phyloP scores from a whole-genome alignment of 2,113 vertebrate genomes.

The Gymnorhina tibicen region DNA sequence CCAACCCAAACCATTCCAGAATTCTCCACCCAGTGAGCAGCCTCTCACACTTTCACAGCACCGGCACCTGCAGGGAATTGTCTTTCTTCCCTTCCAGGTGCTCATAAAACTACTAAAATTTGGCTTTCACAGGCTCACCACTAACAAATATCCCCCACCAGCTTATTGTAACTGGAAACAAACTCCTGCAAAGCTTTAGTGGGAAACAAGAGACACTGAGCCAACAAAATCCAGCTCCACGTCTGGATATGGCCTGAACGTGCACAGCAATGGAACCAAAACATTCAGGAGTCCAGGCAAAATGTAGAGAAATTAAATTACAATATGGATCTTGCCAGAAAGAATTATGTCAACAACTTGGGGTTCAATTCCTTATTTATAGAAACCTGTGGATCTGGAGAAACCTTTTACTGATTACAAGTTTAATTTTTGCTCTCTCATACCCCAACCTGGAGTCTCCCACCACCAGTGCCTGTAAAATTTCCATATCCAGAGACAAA shows the following conservation, averaged over 20 bases:
- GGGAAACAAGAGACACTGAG: background rate
- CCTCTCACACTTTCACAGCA: background rate
- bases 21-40: background rate
- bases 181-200: background rate
- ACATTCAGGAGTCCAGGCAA: background rate
- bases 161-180: background rate
- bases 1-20: background rate
- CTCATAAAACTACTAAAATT: background rate
- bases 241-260: background rate
- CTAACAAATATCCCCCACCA: background rate
- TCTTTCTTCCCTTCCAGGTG: background rate
- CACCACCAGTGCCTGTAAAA: background rate
- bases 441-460: background rate
- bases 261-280: background rate
- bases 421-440: background rate
- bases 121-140: background rate
- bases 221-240: background rate
- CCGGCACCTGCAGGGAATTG: accelerated
- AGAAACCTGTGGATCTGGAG: background rate
- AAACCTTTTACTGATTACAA: background rate
- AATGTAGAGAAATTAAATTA: background rate
- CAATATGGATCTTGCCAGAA: background rate
- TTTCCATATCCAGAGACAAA: background rate
- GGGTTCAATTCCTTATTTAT: background rate
- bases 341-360: background rate